Percentiles rank a stretch among this genome's conserved stretches.
Evolutionary conservation across 2,797 vertebrate species (phyloP).

Genomic region (Catamblyrhynchus diadema): DNA sequence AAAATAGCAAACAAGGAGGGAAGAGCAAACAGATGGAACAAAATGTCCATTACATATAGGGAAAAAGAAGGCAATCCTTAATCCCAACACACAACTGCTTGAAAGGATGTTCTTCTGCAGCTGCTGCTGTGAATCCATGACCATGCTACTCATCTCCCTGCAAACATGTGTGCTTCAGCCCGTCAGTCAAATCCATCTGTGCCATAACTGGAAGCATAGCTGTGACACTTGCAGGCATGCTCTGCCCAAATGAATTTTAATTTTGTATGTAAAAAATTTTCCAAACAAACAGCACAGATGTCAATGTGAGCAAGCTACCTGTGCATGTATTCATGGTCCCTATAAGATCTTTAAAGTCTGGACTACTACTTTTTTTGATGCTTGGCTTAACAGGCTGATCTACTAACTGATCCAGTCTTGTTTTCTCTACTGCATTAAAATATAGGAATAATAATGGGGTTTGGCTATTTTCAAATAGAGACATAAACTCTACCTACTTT

Average conservation of each 20-base stretch:
- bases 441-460: neutral
- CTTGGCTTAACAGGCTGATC: neutral
- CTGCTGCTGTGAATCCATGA: neutral
- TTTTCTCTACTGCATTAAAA: neutral
- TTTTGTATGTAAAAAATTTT: neutral
- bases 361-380: neutral
- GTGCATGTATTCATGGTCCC: neutral
- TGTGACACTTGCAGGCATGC: neutral
- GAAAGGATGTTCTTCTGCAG: neutral
- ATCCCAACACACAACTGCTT: neutral
- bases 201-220: neutral
- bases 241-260: neutral
- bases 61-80: neutral
- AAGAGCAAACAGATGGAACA: neutral
- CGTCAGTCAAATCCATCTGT: neutral
- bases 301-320: neutral
- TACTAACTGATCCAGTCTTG: neutral
- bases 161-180: rapidly evolving
- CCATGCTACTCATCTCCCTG: neutral
- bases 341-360: neutral
- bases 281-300: neutral
- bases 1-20: neutral
- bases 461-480: neutral
- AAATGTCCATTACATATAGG: neutral
- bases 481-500: neutral